Evolutionary conservation across 2,888 invertebrate species (phyloP).

Genomic region (Graphium colonna): DNA sequence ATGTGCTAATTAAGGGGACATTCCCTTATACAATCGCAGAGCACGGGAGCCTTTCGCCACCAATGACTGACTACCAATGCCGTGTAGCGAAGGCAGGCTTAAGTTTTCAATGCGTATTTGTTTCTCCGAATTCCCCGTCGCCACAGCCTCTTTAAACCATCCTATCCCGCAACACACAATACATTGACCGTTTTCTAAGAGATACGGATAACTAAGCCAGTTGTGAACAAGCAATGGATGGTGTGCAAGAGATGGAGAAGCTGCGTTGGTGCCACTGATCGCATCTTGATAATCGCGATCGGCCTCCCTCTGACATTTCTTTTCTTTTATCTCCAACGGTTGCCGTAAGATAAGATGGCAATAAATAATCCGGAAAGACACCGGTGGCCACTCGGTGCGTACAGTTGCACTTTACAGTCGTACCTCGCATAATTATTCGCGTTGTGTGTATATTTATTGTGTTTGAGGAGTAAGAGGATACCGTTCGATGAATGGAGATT

Average conservation of each 20-base stretch:
- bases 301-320: conserved; percentile 67
- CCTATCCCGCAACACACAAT: neutral
- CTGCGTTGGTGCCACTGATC: conserved; percentile 51
- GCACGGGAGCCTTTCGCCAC: conserved; percentile 54
- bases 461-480: conserved; percentile 44
- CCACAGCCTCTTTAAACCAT: conserved; percentile 5
- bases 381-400: conserved; percentile 53
- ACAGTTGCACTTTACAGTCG: conserved; percentile 68
- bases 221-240: conserved; percentile 9
- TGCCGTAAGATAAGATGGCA: conserved; percentile 69
- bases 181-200: neutral
- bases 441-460: conserved; percentile 53
- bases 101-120: conserved; percentile 63
- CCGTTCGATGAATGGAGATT: conserved; percentile 54
- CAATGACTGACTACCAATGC: conserved; percentile 67
- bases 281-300: conserved; percentile 73
- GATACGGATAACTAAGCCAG: conserved; percentile 33
- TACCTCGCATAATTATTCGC: conserved; percentile 69
- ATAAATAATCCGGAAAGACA: conserved; percentile 72
- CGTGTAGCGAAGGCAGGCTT: conserved; percentile 52
- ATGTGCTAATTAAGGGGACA: conserved; percentile 74
- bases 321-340: conserved; percentile 74
- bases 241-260: neutral
- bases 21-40: conserved; percentile 62
- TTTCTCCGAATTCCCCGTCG: conserved; percentile 43